These are phyloP conservation scores for Pharmacophagus antenor DNA, from an alignment of 2,888 invertebrate genomes.

Conservation along the genomic window DNA sequence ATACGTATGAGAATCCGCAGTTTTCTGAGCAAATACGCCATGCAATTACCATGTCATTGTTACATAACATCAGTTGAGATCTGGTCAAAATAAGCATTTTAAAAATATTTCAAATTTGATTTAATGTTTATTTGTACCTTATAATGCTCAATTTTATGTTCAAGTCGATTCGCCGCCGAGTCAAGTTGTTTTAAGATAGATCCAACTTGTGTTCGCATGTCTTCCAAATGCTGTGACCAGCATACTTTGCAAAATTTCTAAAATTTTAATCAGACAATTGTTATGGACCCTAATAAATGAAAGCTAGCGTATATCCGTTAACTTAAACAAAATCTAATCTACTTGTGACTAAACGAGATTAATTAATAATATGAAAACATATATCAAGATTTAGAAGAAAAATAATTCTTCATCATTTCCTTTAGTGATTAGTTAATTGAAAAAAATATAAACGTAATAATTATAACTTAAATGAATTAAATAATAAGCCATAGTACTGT, in stretches of 20 bases:
- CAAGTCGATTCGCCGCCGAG: constrained; percentile 72
- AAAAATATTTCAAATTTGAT: too few species aligned
- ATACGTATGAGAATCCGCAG: too few species aligned
- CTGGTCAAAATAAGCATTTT: too few species aligned
- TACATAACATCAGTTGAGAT: too few species aligned
- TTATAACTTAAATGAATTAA: too few species aligned
- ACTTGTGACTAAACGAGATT: constrained; percentile 2
- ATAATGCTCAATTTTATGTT: constrained; percentile 80
- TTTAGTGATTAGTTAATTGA: background rate
- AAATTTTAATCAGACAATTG: constrained; percentile 34
- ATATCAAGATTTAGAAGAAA: background rate
- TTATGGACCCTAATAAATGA: constrained; percentile 14
- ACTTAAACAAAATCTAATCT: constrained; percentile 10
- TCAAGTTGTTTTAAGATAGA: constrained; percentile 80
- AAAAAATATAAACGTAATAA: too few species aligned
- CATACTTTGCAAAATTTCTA: constrained; percentile 83
- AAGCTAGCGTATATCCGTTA: background rate
- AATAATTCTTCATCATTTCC: background rate
- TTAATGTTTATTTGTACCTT: constrained; percentile 59
- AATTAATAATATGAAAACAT: background rate
- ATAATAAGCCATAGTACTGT: too few species aligned
- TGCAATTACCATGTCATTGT: too few species aligned
- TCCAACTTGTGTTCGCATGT: constrained; percentile 79
- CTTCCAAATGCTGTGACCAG: constrained; percentile 81
- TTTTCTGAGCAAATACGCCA: too few species aligned